A percentile compares a stretch with the other conserved stretches of the same genome.
phyloP scores from a whole-genome alignment of 2,797 vertebrate genomes.

The Neosalanx taihuensis region DNA sequence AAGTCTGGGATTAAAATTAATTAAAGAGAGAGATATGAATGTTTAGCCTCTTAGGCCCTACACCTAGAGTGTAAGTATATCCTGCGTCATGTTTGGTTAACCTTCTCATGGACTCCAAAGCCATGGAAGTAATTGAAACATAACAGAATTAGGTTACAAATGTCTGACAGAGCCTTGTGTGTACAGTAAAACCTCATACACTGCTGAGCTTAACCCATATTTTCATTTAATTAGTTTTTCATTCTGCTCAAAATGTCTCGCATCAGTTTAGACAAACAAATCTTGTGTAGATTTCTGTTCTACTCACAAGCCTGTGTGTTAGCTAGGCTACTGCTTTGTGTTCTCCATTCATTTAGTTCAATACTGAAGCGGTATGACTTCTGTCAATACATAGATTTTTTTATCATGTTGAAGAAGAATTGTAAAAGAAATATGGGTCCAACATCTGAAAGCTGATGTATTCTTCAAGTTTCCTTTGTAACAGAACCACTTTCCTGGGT shows the following conservation, averaged over 20 bases:
- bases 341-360: neutral
- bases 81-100: slow-evolving; percentile 73
- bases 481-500: neutral
- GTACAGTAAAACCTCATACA: slow-evolving; percentile 68
- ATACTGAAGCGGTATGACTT: neutral
- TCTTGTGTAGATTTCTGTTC: slow-evolving; percentile 47
- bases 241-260: slow-evolving; percentile 62
- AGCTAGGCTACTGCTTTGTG: slow-evolving; percentile 1
- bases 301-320: slow-evolving; percentile 16
- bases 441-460: neutral
- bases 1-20: slow-evolving; percentile 62
- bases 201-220: slow-evolving; percentile 68
- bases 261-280: slow-evolving; percentile 64
- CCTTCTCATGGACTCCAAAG: slow-evolving; percentile 73
- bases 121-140: slow-evolving; percentile 78
- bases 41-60: slow-evolving; percentile 59
- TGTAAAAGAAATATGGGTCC: neutral
- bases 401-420: neutral
- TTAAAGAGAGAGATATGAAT: slow-evolving; percentile 65
- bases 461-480: neutral
- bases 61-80: slow-evolving; percentile 58
- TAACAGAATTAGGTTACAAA: slow-evolving; percentile 80
- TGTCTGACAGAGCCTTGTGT: slow-evolving; percentile 73
- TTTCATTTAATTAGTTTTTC: slow-evolving; percentile 82
- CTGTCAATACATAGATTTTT: too few species aligned